Evolutionary conservation across 2,888 invertebrate genomes (phyloP).

Genomic region (Torymus tubicola): DNA sequence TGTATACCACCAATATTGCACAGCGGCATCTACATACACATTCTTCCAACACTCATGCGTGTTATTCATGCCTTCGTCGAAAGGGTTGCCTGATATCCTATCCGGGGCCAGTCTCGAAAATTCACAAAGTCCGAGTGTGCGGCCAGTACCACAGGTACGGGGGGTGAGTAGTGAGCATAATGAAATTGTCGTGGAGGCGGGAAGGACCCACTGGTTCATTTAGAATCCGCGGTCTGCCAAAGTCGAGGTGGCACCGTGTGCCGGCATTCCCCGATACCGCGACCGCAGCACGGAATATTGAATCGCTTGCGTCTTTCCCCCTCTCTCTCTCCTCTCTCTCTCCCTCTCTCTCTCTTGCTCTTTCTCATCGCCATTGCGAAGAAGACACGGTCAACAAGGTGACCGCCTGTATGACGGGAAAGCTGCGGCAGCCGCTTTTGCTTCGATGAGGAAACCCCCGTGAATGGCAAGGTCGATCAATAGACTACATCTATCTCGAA

Average conservation of each 20-base stretch:
- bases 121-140: constrained; percentile 4
- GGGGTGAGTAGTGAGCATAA: neutral
- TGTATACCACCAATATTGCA: no score
- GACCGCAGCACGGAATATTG: constrained; percentile 61
- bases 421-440: no score
- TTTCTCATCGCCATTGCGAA: no score
- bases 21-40: no score
- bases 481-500: constrained; percentile 26
- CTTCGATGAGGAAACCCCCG: constrained; percentile 28
- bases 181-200: constrained; percentile 40
- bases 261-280: constrained; percentile 60
- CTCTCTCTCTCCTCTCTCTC: no score
- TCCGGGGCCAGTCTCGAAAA: neutral
- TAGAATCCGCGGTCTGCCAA: constrained; percentile 28
- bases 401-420: no score
- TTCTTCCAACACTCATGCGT: no score
- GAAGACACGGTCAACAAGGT: no score
- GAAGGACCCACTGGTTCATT: constrained; percentile 4
- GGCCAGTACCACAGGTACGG: neutral
- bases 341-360: no score
- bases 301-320: constrained; percentile 60
- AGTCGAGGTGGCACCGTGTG: neutral
- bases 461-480: constrained; percentile 56
- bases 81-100: no score
- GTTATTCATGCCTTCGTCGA: no score